Evolutionary conservation across 2,888 invertebrate species (phyloP).

Genomic region (Sepiola atlantica): DNA sequence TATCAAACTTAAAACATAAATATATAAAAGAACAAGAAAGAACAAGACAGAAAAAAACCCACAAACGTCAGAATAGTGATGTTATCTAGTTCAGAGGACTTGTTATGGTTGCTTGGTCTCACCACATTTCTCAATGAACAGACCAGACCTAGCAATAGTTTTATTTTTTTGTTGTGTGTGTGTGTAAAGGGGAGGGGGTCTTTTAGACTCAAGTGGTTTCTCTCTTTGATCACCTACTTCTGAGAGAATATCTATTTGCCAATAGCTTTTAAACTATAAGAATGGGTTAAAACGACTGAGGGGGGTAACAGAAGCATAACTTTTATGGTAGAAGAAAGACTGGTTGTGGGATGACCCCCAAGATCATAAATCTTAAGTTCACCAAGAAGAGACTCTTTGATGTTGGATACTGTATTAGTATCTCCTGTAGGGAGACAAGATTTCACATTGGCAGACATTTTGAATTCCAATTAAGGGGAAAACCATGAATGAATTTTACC

Average conservation of each 20-base stretch:
- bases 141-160: neutral
- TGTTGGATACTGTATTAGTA: neutral
- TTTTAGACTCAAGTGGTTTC: neutral
- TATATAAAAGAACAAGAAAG: neutral
- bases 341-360: neutral
- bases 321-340: neutral
- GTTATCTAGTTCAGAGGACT: neutral
- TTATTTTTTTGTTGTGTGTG: too few species aligned
- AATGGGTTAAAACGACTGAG: constrained; percentile 24
- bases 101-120: neutral
- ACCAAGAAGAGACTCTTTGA: neutral
- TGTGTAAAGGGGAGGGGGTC: too few species aligned
- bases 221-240: neutral
- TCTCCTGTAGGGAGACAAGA: neutral
- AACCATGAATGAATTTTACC: neutral
- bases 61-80: neutral
- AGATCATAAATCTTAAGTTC: constrained; percentile 9
- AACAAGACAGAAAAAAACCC: neutral
- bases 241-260: neutral
- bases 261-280: neutral
- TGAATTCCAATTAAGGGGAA: neutral
- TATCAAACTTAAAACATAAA: neutral
- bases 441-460: neutral
- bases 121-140: neutral
- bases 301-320: neutral